These are phyloP conservation scores for Acromyrmex charruanus DNA, from an alignment of 1,140 invertebrate genomes.

Conservation along the genomic window DNA sequence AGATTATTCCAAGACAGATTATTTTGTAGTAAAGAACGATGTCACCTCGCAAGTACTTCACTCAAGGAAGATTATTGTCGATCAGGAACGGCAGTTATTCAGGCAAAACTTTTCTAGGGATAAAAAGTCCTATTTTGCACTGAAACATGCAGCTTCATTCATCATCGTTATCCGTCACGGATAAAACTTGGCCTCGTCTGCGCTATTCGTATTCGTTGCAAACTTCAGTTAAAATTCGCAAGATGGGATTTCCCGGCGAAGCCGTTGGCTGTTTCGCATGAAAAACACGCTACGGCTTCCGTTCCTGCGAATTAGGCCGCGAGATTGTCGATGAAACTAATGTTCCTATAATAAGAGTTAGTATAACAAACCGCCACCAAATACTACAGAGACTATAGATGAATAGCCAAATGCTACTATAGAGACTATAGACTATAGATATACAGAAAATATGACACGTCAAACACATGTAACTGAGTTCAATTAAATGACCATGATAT, in stretches of 20 bases:
- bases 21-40: conserved; percentile 26
- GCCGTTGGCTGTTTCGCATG: conserved; percentile 18
- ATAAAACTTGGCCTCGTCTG: conserved; percentile 37
- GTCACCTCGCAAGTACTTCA: conserved; percentile 31
- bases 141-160: conserved; percentile 34
- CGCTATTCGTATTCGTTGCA: conserved; percentile 31
- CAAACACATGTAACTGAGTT: too few relatives aligned
- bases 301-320: conserved; percentile 24
- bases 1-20: conserved; percentile 37
- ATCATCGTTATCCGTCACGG: conserved; percentile 58
- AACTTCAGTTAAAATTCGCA: conserved; percentile 44
- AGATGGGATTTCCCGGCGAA: background rate
- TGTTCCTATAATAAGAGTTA: too few relatives aligned
- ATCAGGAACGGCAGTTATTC: conserved; percentile 44
- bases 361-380: too few relatives aligned
- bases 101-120: conserved; percentile 22
- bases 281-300: conserved; percentile 4
- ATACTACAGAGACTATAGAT: too few relatives aligned
- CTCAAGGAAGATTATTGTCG: conserved; percentile 34
- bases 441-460: too few relatives aligned
- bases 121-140: conserved; percentile 44
- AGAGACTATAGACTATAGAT: too few relatives aligned
- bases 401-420: too few relatives aligned
- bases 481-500: too few relatives aligned
- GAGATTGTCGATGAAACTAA: conserved; percentile 2